Conservation (phyloP, 2,888 invertebrate genomes). For the Apodemia hepburni region DNA sequence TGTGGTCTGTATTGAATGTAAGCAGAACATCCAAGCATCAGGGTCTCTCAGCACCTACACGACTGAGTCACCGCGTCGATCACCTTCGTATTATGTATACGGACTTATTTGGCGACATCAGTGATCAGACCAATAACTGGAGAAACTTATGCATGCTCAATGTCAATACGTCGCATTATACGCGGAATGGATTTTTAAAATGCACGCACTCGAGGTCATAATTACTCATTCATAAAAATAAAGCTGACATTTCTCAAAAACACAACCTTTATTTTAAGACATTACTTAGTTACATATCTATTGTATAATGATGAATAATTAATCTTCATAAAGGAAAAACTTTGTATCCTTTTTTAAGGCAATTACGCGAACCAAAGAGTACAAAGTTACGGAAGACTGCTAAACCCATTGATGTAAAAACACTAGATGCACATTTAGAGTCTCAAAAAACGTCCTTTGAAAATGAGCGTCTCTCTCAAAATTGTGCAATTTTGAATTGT, state of each 20-base stretch:
- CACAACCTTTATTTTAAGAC: neutral
- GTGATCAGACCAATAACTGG: conserved; percentile 47
- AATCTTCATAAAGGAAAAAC: neutral
- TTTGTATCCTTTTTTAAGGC: too few relatives aligned
- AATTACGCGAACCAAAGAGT: too few relatives aligned
- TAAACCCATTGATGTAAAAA: too few relatives aligned
- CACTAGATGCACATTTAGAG: too few relatives aligned
- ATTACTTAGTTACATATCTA: neutral
- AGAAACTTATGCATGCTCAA: conserved; percentile 51
- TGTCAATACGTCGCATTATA: conserved; percentile 38
- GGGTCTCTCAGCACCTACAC: conserved; percentile 59
- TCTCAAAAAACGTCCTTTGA: too few relatives aligned
- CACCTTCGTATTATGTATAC: conserved; percentile 63
- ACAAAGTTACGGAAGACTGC: too few relatives aligned
- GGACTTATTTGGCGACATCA: conserved; percentile 75
- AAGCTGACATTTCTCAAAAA: conserved; percentile 1
- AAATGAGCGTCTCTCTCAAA: too few relatives aligned
- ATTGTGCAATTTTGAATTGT: too few relatives aligned
- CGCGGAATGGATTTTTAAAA: conserved; percentile 17
- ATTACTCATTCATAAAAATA: conserved; percentile 20
- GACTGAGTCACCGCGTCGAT: conserved; percentile 63
- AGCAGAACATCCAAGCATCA: conserved; percentile 47
- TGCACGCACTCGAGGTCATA: conserved; percentile 17
- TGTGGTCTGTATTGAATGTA: conserved; percentile 38
- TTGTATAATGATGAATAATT: neutral